Evolutionary conservation across 2,888 invertebrate genomes (phyloP).

Genomic region (Hirtodrosophila cameraria): DNA sequence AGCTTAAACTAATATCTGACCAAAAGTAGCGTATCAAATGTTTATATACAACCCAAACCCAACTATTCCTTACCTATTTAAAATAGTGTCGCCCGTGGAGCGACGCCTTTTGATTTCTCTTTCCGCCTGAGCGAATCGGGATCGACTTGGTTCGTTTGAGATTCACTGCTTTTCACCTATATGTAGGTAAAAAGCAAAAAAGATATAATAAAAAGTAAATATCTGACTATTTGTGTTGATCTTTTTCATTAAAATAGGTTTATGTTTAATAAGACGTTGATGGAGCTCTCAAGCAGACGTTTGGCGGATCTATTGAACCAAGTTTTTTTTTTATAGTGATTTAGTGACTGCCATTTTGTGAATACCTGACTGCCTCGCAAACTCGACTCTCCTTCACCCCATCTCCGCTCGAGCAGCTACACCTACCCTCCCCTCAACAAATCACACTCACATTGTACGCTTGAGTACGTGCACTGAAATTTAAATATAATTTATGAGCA

Average conservation of each 20-base stretch:
- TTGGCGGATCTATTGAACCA: slow-evolving; percentile 44
- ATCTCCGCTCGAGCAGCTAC: too few species aligned
- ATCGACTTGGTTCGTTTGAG: slow-evolving; percentile 32
- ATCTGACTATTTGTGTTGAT: slow-evolving; percentile 52
- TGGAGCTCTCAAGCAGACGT: slow-evolving; percentile 34
- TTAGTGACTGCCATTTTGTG: slow-evolving; percentile 77
- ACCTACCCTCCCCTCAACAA: background rate
- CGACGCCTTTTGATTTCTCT: slow-evolving; percentile 54
- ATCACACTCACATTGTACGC: slow-evolving; percentile 57
- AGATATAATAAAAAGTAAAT: slow-evolving; percentile 19
- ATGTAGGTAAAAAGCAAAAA: slow-evolving; percentile 10
- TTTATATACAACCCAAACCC: background rate
- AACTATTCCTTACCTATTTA: slow-evolving; percentile 29
- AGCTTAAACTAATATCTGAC: background rate
- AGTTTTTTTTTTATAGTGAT: slow-evolving; percentile 54
- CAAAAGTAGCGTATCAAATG: slow-evolving; percentile 10
- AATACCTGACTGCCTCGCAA: slow-evolving; percentile 20
- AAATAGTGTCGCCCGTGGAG: slow-evolving; percentile 41
- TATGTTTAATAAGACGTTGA: slow-evolving; percentile 68
- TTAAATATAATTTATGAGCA: slow-evolving; percentile 75
- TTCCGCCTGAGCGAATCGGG: slow-evolving; percentile 49
- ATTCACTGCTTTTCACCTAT: slow-evolving; percentile 22
- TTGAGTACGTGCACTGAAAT: slow-evolving; percentile 74
- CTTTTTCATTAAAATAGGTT: slow-evolving; percentile 71
- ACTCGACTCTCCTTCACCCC: background rate